Percentiles rank a stretch among this genome's conserved stretches.
Conservation (phyloP, 2,113 vertebrate species). For the Hymenochirus boettgeri region DNA sequence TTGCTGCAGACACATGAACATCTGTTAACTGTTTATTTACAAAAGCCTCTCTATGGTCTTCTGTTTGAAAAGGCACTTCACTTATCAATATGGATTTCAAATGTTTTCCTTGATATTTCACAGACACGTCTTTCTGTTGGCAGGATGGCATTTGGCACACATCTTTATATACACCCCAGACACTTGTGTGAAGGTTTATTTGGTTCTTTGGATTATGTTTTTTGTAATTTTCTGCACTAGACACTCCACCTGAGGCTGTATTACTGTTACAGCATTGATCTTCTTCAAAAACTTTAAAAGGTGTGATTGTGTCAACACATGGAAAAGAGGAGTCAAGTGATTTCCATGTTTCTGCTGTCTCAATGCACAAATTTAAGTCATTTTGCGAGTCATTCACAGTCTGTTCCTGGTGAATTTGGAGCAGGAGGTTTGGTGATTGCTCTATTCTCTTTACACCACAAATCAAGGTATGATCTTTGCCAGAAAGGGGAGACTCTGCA, state of each 20-base stretch:
- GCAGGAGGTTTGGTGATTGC: neutral
- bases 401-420: neutral
- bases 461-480: neutral
- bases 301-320: neutral
- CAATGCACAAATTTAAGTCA: neutral
- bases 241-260: too few relatives aligned
- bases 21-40: neutral
- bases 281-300: neutral
- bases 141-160: neutral
- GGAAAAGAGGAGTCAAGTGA: neutral
- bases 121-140: neutral
- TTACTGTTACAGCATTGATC: neutral
- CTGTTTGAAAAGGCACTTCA: slow-evolving; percentile 9
- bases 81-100: neutral
- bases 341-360: neutral
- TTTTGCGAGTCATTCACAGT: neutral
- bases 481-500: neutral
- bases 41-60: neutral
- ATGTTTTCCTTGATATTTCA: neutral
- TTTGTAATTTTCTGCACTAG: neutral
- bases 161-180: too few relatives aligned
- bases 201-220: neutral
- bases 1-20: neutral
- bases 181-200: neutral
- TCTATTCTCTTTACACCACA: neutral